phyloP scores from a whole-genome alignment of 2,113 vertebrate species.

The Varanus komodoensis region DNA sequence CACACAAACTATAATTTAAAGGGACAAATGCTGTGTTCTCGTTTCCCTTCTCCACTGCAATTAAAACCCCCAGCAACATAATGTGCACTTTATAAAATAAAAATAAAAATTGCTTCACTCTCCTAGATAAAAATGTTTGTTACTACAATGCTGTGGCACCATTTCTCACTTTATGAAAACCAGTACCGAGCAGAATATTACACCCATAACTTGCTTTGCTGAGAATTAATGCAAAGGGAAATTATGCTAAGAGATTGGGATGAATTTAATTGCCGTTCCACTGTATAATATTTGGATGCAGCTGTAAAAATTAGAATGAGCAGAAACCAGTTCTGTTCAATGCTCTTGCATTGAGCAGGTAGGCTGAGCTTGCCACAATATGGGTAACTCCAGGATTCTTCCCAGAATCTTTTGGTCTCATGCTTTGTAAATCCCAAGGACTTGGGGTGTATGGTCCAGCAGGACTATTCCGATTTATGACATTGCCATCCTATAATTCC shows the following conservation, averaged over 20 bases:
- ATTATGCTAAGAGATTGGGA: constrained; percentile 73
- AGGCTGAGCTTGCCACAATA: constrained; percentile 60
- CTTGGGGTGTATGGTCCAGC: background rate
- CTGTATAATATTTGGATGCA: constrained; percentile 77
- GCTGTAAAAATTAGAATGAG: constrained; percentile 74
- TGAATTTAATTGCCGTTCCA: constrained; percentile 76
- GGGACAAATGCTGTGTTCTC: constrained; percentile 60
- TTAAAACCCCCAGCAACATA: constrained; percentile 62
- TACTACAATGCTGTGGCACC: constrained; percentile 66
- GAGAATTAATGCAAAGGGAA: constrained; percentile 75
- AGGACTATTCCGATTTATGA: background rate
- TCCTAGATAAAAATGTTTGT: constrained; percentile 65
- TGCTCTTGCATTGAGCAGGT: constrained; percentile 73
- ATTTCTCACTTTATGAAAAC: constrained; percentile 71
- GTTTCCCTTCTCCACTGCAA: constrained; percentile 45
- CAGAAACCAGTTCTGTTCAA: constrained; percentile 76
- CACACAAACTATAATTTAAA: constrained; percentile 66
- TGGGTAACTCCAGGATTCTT: constrained; percentile 45
- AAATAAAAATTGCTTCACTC: constrained; percentile 18
- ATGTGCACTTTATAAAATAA: constrained; percentile 36
- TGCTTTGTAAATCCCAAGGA: constrained; percentile 36
- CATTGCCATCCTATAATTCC: background rate
- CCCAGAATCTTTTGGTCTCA: constrained; percentile 46
- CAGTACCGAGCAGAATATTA: constrained; percentile 75
- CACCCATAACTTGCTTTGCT: constrained; percentile 74